Percentiles rank a stretch among this genome's conserved stretches.
These are phyloP conservation scores for Oryzaephilus surinamensis DNA, from an alignment of 1,140 invertebrate genomes.

Conservation along the genomic window DNA sequence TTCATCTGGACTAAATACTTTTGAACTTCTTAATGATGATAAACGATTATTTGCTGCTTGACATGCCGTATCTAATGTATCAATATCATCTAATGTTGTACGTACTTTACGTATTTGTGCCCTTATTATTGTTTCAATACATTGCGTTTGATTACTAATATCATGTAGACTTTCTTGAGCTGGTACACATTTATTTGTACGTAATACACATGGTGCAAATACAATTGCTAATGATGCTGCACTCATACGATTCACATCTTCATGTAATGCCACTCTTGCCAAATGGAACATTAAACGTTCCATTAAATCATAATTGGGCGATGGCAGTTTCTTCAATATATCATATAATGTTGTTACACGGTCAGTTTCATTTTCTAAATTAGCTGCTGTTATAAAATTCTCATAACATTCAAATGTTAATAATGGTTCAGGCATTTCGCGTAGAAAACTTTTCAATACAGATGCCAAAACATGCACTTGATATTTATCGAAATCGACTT, in stretches of 20 bases:
- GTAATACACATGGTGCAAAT: conserved; percentile 87
- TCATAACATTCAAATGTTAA: conserved; percentile 90
- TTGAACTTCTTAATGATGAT: conserved; percentile 60
- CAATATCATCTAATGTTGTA: conserved; percentile 76
- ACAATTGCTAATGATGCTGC: conserved; percentile 85
- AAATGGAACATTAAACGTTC: conserved; percentile 90
- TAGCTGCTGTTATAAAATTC: conserved; percentile 80
- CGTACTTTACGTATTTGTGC: conserved; percentile 57
- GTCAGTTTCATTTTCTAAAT: conserved; percentile 71
- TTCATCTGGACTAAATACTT: conserved; percentile 57
- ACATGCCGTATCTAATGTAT: conserved; percentile 71
- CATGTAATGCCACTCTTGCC: conserved; percentile 75
- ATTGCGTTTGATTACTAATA: conserved; percentile 67
- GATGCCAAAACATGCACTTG: conserved; percentile 81
- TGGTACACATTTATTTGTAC: conserved; percentile 73
- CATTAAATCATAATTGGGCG: conserved; percentile 81
- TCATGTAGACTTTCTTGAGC: conserved; percentile 83
- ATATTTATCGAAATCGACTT: conserved; percentile 59
- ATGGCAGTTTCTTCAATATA: conserved; percentile 81
- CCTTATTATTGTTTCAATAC: conserved; percentile 78
- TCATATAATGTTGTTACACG: conserved; percentile 73
- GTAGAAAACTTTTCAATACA: conserved; percentile 84
- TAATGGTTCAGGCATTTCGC: conserved; percentile 87
- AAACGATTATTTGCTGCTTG: conserved; percentile 65
- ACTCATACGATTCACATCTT: conserved; percentile 87